Percentiles rank a stretch among this genome's conserved stretches.
phyloP scores from a whole-genome alignment of 2,113 vertebrate genomes.

The Electrona antarctica region DNA sequence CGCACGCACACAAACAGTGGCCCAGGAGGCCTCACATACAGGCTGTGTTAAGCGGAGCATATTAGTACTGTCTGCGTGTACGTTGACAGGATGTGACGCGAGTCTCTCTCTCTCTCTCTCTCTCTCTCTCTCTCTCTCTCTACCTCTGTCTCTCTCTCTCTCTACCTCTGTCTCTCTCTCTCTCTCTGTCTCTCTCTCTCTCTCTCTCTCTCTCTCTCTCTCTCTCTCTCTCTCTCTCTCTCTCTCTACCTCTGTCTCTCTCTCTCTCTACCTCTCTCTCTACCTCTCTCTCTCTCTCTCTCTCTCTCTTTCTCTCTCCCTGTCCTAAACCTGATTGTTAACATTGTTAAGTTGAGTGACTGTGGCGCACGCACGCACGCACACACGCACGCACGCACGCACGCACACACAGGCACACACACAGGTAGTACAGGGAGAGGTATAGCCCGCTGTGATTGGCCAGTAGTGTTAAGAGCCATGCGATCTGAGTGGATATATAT shows the following conservation, averaged over 20 bases:
- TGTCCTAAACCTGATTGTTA: neutral
- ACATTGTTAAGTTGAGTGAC: neutral
- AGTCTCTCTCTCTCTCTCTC: neutral
- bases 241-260: constrained; percentile 1
- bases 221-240: neutral
- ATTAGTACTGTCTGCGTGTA: too few species aligned
- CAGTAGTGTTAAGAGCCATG: too few species aligned
- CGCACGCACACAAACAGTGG: too few species aligned
- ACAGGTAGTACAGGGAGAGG: too few species aligned
- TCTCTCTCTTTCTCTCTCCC: neutral
- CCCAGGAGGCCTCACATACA: too few species aligned
- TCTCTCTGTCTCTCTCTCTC: constrained; percentile 19
- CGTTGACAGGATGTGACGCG: too few species aligned
- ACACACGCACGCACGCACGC: too few species aligned
- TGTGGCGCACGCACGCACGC: neutral
- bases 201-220: neutral
- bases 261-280: constrained; percentile 14
- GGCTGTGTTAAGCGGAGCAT: too few species aligned
- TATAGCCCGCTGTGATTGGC: too few species aligned
- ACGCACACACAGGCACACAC: too few species aligned
- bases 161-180: neutral
- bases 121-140: constrained; percentile 26
- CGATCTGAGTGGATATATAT: too few species aligned
- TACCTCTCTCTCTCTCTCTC: neutral
- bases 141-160: neutral